phyloP scores from a whole-genome alignment of 2,113 vertebrate species.

The Paramormyrops kingsleyae region DNA sequence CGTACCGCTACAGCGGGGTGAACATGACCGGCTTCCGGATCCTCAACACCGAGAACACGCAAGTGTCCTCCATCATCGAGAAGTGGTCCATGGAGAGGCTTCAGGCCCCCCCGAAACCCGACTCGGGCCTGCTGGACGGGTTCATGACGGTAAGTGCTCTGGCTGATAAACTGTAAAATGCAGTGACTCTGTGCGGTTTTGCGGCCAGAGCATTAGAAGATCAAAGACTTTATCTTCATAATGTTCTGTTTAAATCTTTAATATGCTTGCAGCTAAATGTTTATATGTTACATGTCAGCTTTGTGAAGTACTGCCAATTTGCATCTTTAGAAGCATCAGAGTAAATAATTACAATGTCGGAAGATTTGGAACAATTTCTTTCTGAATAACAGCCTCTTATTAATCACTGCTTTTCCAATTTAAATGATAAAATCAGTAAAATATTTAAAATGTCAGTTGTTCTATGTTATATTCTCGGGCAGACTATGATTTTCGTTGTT shows the following conservation, averaged over 20 bases:
- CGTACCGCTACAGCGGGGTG: slow-evolving; percentile 92
- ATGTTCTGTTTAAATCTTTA: background rate
- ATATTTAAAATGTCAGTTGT: background rate
- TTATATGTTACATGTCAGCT: background rate
- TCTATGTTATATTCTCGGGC: background rate
- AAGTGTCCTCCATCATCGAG: slow-evolving; percentile 94
- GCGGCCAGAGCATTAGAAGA: background rate
- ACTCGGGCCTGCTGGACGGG: slow-evolving; percentile 96
- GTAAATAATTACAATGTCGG: background rate
- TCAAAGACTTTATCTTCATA: background rate
- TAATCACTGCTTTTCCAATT: background rate
- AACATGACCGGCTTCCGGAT: slow-evolving; percentile 98
- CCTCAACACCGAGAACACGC: slow-evolving; percentile 90
- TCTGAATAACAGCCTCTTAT: background rate
- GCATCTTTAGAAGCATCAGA: background rate
- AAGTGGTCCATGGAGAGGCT: slow-evolving; percentile 98
- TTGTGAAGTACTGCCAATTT: background rate
- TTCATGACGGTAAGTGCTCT: slow-evolving; percentile 91
- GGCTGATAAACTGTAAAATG: background rate
- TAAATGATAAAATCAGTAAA: background rate
- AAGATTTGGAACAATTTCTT: background rate
- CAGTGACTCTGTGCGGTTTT: background rate
- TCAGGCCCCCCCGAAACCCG: slow-evolving; percentile 93
- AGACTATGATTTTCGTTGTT: background rate
- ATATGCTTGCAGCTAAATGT: background rate